Base-by-base conservation (phyloP, 2,888 invertebrate genomes). In the Corythucha ciliata region DNA sequence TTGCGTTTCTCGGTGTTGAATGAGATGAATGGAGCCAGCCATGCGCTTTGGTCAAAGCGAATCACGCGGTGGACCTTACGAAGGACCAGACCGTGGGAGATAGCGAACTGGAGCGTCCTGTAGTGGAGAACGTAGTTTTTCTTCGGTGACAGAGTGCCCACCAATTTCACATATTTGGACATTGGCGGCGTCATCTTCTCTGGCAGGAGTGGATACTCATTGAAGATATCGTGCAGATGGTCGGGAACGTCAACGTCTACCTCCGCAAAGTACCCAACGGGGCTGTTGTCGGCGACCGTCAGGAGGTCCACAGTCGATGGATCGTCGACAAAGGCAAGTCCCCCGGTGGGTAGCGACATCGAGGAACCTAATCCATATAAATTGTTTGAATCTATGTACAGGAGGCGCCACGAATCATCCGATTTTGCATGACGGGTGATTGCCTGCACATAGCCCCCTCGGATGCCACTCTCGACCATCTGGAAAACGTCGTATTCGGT, bases 41-140 rank as follows among this genome's bases (percentile, higher is more conserved):
- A 67, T 26, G 49, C 27, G 3, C 59, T 60, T 60, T 65, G 64
- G 16, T 54, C 47, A 53, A 65, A 66, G 26, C 52, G 18, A n/a
- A 66, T 44, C 12, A 63, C 54, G 16, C 61, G 48, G 53, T 65
- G 62, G 12, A 65, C 60, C 60, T 63, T 64, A 22, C 20, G 54
- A 8, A 65, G 34, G 49, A 52, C 57, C 14, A 67, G 33, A 0
- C 66, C 67, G 18, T 22, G 16, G n/a, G 12, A 4, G 2, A 48
- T 20, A 4, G 39, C 48, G 10, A 39, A 39, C 14, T 48, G 12
- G 5, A 48, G 26, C 2, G 24, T 22, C 24, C 8, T 14, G 27
- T 34, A 34, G 18, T 48, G 48, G 16, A 37, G 26, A 3, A 39
- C 12, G 20, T 48, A 48, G 26, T 48, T 48, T 16, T 25, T 16